Evolutionary conservation across 2,113 vertebrate genomes (phyloP).

Genomic region (Serranochromis macrocephalus): DNA sequence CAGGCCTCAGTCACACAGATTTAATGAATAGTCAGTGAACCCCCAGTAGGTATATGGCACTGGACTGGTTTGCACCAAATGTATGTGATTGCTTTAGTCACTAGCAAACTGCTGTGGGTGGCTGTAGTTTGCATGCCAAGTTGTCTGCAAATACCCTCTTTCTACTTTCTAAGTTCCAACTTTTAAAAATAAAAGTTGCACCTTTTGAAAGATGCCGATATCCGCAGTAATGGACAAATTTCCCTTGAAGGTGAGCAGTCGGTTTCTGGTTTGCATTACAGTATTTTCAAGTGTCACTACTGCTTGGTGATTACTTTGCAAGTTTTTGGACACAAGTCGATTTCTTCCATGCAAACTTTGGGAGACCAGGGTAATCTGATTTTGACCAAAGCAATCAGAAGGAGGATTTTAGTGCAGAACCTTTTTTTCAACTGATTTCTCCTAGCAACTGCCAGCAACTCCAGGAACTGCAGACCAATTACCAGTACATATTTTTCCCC

Average conservation of each 20-base stretch:
- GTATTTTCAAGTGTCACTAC: neutral
- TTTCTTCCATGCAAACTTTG: neutral
- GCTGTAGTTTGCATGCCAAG: neutral
- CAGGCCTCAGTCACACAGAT: neutral
- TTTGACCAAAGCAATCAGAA: neutral
- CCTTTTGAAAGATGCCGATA: neutral
- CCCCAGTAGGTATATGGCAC: neutral
- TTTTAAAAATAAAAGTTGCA: neutral
- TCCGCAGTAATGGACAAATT: neutral
- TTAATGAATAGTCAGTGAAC: neutral
- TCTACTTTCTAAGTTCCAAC: neutral
- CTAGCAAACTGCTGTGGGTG: neutral
- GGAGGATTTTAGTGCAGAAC: neutral
- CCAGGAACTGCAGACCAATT: neutral
- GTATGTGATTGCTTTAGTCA: neutral
- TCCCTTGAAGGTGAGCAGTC: neutral
- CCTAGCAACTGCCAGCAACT: neutral
- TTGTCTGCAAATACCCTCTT: neutral
- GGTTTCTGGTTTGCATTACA: neutral
- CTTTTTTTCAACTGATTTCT: neutral
- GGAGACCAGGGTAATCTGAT: neutral
- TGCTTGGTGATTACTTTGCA: accelerated
- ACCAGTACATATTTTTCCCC: neutral
- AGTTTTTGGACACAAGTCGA: neutral
- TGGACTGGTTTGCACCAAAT: neutral